These are phyloP conservation scores for Neolamprologus devosi DNA, from an alignment of 2,113 vertebrate genomes.

Conservation along the genomic window DNA sequence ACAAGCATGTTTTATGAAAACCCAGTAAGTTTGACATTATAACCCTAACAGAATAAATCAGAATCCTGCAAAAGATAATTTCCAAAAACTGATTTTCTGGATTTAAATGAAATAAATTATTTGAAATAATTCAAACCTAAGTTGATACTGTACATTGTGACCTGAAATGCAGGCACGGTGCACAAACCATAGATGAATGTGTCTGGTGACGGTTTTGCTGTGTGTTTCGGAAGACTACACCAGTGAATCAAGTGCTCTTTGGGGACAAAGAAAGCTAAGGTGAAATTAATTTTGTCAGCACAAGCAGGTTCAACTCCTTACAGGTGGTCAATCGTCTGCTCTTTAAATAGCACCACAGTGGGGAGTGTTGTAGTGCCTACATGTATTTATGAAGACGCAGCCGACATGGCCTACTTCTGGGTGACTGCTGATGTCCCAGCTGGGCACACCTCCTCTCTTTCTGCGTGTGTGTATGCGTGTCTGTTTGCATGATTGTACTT, in stretches of 20 bases:
- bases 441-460: neutral
- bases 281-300: neutral
- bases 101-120: neutral
- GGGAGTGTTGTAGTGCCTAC: neutral
- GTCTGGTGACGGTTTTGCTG: neutral
- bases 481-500: neutral
- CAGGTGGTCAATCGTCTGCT: constrained; percentile 35
- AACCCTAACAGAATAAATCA: neutral
- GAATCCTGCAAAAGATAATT: neutral
- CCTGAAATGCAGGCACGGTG: neutral
- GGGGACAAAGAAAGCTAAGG: neutral
- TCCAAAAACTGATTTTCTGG: neutral
- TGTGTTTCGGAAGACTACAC: neutral
- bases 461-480: rapidly evolving
- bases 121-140: neutral
- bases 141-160: neutral
- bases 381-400: constrained; percentile 58
- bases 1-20: neutral
- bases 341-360: constrained; percentile 40
- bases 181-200: neutral
- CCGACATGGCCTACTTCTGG: constrained; percentile 46
- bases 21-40: neutral
- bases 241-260: neutral
- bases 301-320: constrained; percentile 21
- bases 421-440: constrained; percentile 23